Evolutionary conservation across 2,797 vertebrate genomes (phyloP), one percentile per base, ranked within the genome.

Genomic region (Hozukius guyotensis): DNA sequence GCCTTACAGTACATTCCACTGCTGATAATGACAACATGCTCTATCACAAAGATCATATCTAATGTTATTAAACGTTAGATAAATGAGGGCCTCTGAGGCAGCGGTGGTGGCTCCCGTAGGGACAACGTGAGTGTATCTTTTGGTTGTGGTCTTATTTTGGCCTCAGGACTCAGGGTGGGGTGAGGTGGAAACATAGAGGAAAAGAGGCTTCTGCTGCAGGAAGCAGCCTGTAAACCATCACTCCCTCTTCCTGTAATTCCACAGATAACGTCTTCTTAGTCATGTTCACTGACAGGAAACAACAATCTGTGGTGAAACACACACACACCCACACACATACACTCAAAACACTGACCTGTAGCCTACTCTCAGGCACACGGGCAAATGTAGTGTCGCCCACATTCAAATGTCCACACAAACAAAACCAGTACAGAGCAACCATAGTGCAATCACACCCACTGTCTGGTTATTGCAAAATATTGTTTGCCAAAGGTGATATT

Each of bases 181-280:
- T 52, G 20, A 59, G 57, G 53, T 46, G 55, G 72, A 71, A 80
- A 71, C 59, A 46, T 53, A 60, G 77, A 66, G 81, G 69, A 60
- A 36, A 78, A 80, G 82, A 71, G 74, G 66, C 61, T 72, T 71
- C 25, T 72, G 71, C 60, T 42, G 71, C 70, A 89, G 92, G 93
- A 93, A 92, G 86, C 65, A 12, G 74, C 68, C 53, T 87, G 87
- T 88, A 87, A 93, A 93, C 87, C 46, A 55, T 82, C 75, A 42
- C 85, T 85, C 79, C 87, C 84, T 85, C 88, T 93, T 94, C 93
- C 93, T 92, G 92, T 79, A 63, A 83, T 90, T 87, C 86, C 75
- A 52, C 20, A 85, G 94, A 94, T 93, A 93, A 73, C 67, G 72
- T 86, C 82, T 75, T 75, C 70, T 75, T 76, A 65, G 69, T 85